Base-by-base conservation (phyloP, 2,113 vertebrate species). In the Rattus norvegicus region DNA sequence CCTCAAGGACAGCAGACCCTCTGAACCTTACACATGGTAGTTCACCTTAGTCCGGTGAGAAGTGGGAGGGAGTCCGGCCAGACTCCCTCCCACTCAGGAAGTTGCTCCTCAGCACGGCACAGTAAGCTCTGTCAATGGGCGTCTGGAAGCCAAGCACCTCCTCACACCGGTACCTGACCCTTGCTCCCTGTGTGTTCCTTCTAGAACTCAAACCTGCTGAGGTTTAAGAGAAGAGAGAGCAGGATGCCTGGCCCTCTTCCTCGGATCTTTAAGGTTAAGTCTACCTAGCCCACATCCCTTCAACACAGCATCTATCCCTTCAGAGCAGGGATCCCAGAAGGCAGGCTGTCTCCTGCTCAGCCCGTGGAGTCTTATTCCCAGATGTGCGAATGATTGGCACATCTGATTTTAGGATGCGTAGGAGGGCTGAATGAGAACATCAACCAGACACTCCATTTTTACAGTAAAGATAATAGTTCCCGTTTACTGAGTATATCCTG, bases 401-500 rank as follows among this genome's bases (percentile, higher is more conserved):
- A 88, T 89, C 79, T 0, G 5, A 91, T 96, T 97, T 97, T 97
- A 97, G 89, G 87, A 80, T 93, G 61, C 4, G 93, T 97, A 88
- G 93, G 96, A 96, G 89, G 89, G 84, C 79, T 93, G 61, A 73
- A 43, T 95, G 95, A 94, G 73, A 95, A 95, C 93, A 91, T 88
- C 49, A 39, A 94, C 63, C 83, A 97, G 94, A 96, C 77, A 63
- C 89, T 97, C 86, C 89, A 63, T 87, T 95, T 97, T 95, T 94
- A 75, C 91, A 94, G 86, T 77, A 95, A 97, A 86, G 96, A 95
- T 96, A 97, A 97, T 97, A 93, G 96, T 95, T 79, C 80, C 92
- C 72, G 10, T 92, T 96, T 95, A 88, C 17, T 84, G 79, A 95
- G 92, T 94, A 11, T 76, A 72, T 97, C 90, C 84, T 93, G 89